Base-by-base conservation (phyloP, 2,797 vertebrate genomes). In the Pelochelys cantorii region DNA sequence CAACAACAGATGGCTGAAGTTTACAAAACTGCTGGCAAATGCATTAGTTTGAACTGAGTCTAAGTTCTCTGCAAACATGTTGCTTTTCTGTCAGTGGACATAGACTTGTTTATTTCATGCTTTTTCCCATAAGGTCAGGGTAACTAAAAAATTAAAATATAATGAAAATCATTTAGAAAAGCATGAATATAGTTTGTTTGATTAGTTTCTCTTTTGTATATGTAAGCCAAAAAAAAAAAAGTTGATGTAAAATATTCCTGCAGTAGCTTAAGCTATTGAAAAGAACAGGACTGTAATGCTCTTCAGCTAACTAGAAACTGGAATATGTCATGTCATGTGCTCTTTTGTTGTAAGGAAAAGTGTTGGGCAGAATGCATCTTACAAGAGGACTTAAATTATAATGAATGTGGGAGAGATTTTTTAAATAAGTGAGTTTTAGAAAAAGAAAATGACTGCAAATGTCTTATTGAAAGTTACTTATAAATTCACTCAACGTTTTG, bases 361-460 rank as follows among this genome's bases (percentile, higher is more conserved):
- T 92, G 86, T 87, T 57, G 93, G 80, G 74, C 57, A 95, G 88
- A 84, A 57, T 88, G 37, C 52, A 55, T 84, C 82, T 92, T 93
- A 13, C 57, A 52, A 89, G 93, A 95, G 42, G 79, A 31, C 42
- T 83, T 93, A 83, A 55, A 12, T 81, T 90, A 65, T 91, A 93
- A 94, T 93, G 81, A 84, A 94, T 90, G 88, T 87, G 17, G 31
- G 42, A 94, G 85, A 96, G 81, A 92, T 95, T 96, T 97, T 93
- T 62, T 5, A 81, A 77, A 90, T 54, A 92, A 92, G n/a, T 95
- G 86, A 96, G 68, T 91, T 95, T 93, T 85, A 94, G 84, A 90
- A 93, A 96, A 95, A 87, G 84, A 91, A 94, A 91, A 90, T 93
- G 1, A 93, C 91, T 90, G 89, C 57, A 90, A 87, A 94, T 83